Base-by-base conservation (phyloP, 2,888 invertebrate genomes). In the Caradrina kadenii region DNA sequence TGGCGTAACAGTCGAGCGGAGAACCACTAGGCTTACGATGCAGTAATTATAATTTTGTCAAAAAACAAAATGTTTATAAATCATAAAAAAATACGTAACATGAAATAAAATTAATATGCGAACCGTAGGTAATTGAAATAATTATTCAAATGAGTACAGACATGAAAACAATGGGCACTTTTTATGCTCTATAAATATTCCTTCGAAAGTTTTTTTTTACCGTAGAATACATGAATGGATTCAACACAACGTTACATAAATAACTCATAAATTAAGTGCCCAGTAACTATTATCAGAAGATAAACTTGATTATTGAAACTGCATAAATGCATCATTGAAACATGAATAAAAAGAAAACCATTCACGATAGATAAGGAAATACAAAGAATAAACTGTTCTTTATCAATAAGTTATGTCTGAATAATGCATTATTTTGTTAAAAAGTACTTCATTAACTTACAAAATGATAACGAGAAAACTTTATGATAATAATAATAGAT, bases 361-460 rank as follows among this genome's bases (percentile, higher is more conserved):
- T 80, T 81, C 74, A 80, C 35, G 53, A 26, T 10, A 74, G 83
- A 85, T 79, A 85, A 79, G 53, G 15, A 61, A 39, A 70, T 50
- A 74, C 70, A 82, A 84, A 68, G 74, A 69, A 69, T 61, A 49
- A 70, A 53, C 26, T 19, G 45, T 26, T 52, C 22, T 53, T 60
- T 79, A 64, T 58, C 42, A 8, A 53, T 56, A 54, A 67, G 1
- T 6, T 54, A 72, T 59, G 35, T 39, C 17, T 21, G 39, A 50
- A 72, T 69, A 68, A 65, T 49, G 64, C 15, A 68, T 1, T 31
- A 42, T 63, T 63, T 64, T 64, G 56, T 64, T 26, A 31, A 4
- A 63, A 71, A 69, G 19, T 4, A 58, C 19, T 59, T 53, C 11
- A 60, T 66, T 50, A 64, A 69, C 35, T 52, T 21, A n/a, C 6